Conservation (phyloP, 2,113 vertebrate species). For the Miniopterus natalensis region DNA sequence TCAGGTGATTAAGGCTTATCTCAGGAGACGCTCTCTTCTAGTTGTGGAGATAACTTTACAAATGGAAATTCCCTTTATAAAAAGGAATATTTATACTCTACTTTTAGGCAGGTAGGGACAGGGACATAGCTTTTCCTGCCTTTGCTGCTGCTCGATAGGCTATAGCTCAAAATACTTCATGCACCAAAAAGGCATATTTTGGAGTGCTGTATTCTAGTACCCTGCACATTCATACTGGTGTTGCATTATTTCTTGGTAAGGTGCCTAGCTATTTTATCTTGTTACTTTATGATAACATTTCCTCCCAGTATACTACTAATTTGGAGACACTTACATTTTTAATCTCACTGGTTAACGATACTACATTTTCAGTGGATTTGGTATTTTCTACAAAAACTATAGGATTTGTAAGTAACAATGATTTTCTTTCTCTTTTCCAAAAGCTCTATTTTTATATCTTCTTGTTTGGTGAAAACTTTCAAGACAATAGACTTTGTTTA, state of each 20-base stretch:
- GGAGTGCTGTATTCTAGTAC: background rate
- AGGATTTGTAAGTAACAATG: slow-evolving; percentile 18
- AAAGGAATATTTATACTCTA: background rate
- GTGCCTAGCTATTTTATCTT: background rate
- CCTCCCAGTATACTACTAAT: background rate
- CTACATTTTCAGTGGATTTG: slow-evolving; percentile 44
- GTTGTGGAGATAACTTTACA: background rate
- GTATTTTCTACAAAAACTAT: slow-evolving; percentile 40
- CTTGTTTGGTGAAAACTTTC: slow-evolving; percentile 37
- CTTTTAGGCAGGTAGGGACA: background rate
- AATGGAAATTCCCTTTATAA: background rate
- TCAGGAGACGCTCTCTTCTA: background rate
- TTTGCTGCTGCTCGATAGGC: background rate
- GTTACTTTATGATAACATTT: background rate
- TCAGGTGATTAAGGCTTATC: background rate
- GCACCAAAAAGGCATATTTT: background rate
- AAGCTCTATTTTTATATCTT: slow-evolving; percentile 6
- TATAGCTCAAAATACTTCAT: background rate
- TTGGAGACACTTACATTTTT: slow-evolving; percentile 39
- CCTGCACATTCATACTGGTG: background rate
- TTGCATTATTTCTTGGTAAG: background rate
- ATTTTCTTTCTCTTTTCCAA: slow-evolving; percentile 28
- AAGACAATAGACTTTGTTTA: slow-evolving; percentile 9
- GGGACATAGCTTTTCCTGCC: background rate
- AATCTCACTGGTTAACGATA: slow-evolving; percentile 54